Evolutionary conservation across 2,888 invertebrate genomes (phyloP).

Genomic region (Polymixis lichenea): DNA sequence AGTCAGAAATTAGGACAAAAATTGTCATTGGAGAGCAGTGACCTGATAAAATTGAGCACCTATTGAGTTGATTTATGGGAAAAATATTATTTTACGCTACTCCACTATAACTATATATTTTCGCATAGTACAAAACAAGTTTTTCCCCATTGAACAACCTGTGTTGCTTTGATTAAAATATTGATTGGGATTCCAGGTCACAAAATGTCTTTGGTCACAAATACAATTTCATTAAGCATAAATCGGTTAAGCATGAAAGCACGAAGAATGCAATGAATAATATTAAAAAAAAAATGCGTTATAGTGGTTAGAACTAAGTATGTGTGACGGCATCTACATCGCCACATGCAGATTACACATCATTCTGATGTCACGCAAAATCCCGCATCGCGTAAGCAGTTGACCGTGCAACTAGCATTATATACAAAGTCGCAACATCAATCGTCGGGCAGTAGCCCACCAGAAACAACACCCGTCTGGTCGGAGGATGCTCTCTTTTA

Average conservation of each 20-base stretch:
- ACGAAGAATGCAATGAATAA: neutral
- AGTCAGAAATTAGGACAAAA: constrained; percentile 49
- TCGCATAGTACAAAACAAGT: neutral
- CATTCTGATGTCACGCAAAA: too few species aligned
- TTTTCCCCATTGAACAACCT: neutral
- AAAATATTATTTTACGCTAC: constrained; percentile 6
- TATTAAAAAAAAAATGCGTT: neutral
- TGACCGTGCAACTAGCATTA: too few species aligned
- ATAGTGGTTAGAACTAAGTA: neutral
- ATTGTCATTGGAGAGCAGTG: constrained; percentile 44
- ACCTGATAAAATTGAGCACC: constrained; percentile 50
- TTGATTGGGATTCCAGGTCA: neutral
- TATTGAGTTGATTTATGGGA: constrained; percentile 39
- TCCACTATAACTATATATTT: neutral
- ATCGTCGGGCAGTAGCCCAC: too few species aligned
- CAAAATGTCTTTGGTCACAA: neutral
- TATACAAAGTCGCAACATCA: too few species aligned
- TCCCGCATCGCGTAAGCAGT: too few species aligned
- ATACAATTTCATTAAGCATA: neutral
- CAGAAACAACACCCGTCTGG: too few species aligned
- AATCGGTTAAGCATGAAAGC: neutral
- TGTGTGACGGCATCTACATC: too few species aligned
- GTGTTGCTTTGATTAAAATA: neutral
- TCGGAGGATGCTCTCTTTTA: too few species aligned
- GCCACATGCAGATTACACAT: too few species aligned